Evolutionary conservation across 2,113 vertebrate genomes (phyloP), one percentile per base, ranked within the genome.

Genomic region (Mixornis gularis): DNA sequence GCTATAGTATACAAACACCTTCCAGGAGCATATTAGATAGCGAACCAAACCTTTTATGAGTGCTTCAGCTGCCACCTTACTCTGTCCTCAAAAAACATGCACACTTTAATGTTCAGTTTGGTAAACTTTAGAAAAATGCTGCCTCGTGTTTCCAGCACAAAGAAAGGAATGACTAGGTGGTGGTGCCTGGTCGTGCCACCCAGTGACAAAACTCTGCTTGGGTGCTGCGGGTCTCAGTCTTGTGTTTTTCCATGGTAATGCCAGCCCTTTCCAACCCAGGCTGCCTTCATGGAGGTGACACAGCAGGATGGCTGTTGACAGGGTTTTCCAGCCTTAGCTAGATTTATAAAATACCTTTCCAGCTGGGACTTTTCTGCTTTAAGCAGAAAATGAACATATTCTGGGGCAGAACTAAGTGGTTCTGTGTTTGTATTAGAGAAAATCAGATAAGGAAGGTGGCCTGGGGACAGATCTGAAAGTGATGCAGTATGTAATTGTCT

Each of bases 101-200:
- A 40, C 3, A 27, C 1, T 58, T 76, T 11, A 32, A 49, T 34
- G 20, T n/a, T 62, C 5, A 8, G 6, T 36, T 86, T 46, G 26
- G 25, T 12, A 66, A 26, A 49, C 7, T 74, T 53, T 13, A 41
- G 27, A 20, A 17, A 32, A 46, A 43, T 16, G 1, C 7, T 79
- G 36, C 17, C 30, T 48, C 13, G 3, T 30, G 69, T 52, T 52
- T 76, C n/a, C 66, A 87, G 29, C 18, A 87, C 60, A 79, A 87
- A 34, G 30, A 58, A 68, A 56, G 15, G 15, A 69, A 43, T 18
- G 3, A 21, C 51, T 6, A 32, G 13, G 14, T 30, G 5, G 10
- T 53, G 34, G 16, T 66, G 7, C 7, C 38, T 71, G 32, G 16
- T 46, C 2, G 0, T n/a, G 18, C 32, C 20, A 2, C 2, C 3